Base-by-base conservation (phyloP, 2,797 vertebrate genomes). In the Lacerta bilineata region DNA sequence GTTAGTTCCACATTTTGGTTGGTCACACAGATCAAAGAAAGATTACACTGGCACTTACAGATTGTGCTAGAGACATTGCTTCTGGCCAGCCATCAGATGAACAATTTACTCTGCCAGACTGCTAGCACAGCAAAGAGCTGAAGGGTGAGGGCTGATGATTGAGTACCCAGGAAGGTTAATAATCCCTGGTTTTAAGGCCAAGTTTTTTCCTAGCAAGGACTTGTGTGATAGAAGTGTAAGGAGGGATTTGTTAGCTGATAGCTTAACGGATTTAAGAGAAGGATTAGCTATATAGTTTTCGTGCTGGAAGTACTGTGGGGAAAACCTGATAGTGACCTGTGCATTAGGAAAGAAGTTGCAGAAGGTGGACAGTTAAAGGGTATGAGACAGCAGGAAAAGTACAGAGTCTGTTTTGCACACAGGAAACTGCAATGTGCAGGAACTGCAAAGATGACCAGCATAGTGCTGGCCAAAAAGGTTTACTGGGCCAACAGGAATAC, bases 261-360 rank as follows among this genome's bases (percentile, higher is more conserved):
- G 95, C 85, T 96, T 95, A 95, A 92, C 87, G 93, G 94, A 96
- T 94, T 95, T 95, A 93, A 86, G 50, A 89, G 87, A 93, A 94
- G 91, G 94, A 96, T 95, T 95, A 96, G 93, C 88, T 79, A 79
- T 64, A 64, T 64, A 64, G 92, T 90, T 94, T 91, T 94, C 88
- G 92, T 94, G 87, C 90, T 88, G 75, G 94, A 85, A 94, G 86
- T 91, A 94, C 55, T 0, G 0, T 76, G 85, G 87, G 91, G 83
- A 84, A 94, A 94, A 83, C 76, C 29, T 0, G 84, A 91, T 93
- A 89, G 79, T 92, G 89, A 89, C 85, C 88, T 82, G 85, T 1
- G 4, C 81, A 64, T 69, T 77, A 36, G 55, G 27, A 87, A 82
- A 95, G 80, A 86, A 85, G 87, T 87, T 91, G 81, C 50, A 91